Conservation (phyloP, 2,797 vertebrate species). For the Gobionotothen gibberifrons region DNA sequence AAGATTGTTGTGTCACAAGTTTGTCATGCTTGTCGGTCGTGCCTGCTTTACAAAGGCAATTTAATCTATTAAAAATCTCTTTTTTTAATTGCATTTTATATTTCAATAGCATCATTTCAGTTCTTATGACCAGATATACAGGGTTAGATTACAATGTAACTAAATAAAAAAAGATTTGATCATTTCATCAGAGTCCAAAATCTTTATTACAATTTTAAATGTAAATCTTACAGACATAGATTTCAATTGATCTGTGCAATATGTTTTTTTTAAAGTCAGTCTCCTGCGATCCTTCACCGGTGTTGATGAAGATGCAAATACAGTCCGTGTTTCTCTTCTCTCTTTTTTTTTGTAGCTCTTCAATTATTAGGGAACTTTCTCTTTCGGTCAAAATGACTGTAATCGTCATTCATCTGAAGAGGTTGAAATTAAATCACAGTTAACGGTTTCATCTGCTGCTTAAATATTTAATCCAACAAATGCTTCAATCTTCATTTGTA, state of each 20-base stretch:
- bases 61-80: conserved; percentile 50
- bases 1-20: conserved; percentile 80
- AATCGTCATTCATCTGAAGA: conserved; percentile 74
- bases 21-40: conserved; percentile 82
- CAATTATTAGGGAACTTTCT: conserved; percentile 69
- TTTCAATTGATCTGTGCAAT: conserved; percentile 35
- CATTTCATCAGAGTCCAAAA: conserved; percentile 49
- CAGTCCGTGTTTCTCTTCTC: conserved; percentile 32
- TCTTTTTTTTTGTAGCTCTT: conserved; percentile 37
- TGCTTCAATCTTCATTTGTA: conserved; percentile 29
- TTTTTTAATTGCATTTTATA: conserved; percentile 42
- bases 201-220: conserved; percentile 75
- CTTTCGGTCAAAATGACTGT: conserved; percentile 72
- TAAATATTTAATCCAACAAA: conserved; percentile 54
- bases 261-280: conserved; percentile 41
- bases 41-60: conserved; percentile 68
- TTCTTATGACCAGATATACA: conserved; percentile 27
- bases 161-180: conserved; percentile 40
- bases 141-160: not conserved
- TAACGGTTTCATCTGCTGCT: conserved; percentile 30
- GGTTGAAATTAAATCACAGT: conserved; percentile 60
- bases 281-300: conserved; percentile 32
- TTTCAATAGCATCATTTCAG: conserved; percentile 24
- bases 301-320: conserved; percentile 39
- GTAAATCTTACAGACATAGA: conserved; percentile 52